Evolutionary conservation across 2,113 vertebrate genomes (phyloP).

Genomic region (Eulemur macaco): DNA sequence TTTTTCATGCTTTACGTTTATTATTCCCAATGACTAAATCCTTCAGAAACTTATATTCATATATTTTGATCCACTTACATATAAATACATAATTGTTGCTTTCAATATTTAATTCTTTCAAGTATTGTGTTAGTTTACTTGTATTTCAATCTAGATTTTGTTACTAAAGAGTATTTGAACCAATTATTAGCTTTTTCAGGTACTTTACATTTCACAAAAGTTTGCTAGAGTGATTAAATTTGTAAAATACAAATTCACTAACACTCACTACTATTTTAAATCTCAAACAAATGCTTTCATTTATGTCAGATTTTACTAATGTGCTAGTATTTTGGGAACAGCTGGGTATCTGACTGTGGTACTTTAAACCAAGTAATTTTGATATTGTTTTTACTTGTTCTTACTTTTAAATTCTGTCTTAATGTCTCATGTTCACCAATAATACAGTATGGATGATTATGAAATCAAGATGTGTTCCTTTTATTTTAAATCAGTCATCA

Average conservation of each 20-base stretch:
- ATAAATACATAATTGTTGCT: background rate
- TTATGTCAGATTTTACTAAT: background rate
- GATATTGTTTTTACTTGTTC: background rate
- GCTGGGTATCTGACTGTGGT: background rate
- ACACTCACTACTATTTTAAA: background rate
- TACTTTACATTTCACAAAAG: background rate
- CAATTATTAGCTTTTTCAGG: background rate
- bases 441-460: background rate
- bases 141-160: background rate
- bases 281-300: background rate
- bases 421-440: slow-evolving; percentile 9
- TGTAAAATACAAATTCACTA: slow-evolving; percentile 9
- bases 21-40: background rate
- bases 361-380: slow-evolving; percentile 9
- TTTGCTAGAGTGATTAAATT: background rate
- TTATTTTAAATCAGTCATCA: slow-evolving; percentile 35
- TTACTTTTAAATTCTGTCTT: slow-evolving; percentile 2
- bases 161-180: background rate
- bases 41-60: background rate
- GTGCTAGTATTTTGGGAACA: background rate
- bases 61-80: background rate
- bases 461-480: background rate
- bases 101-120: background rate
- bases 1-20: background rate
- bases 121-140: background rate